phyloP scores from a whole-genome alignment of 2,113 vertebrate species.

The Nannobrachium achirus region DNA sequence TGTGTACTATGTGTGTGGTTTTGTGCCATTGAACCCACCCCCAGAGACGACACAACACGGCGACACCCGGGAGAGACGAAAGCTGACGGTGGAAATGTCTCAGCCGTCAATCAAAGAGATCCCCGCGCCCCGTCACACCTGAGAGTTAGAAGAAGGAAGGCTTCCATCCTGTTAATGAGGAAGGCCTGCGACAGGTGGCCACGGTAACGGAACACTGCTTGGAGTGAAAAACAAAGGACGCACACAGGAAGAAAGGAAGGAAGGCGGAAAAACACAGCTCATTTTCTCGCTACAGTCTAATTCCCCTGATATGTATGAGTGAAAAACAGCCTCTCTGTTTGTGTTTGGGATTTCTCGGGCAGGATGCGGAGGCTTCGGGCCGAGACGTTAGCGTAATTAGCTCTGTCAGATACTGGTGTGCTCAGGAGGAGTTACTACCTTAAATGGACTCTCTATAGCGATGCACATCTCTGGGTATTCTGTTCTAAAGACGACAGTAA shows the following conservation, averaged over 20 bases:
- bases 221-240: slow-evolving; percentile 60
- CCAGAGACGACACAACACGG: slow-evolving; percentile 18
- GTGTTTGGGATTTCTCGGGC: slow-evolving; percentile 63
- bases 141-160: slow-evolving; percentile 36
- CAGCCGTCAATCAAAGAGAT: slow-evolving; percentile 69
- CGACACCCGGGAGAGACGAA: slow-evolving; percentile 62
- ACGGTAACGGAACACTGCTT: slow-evolving; percentile 68
- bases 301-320: not conserved
- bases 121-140: slow-evolving; percentile 12
- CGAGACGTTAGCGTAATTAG: slow-evolving; percentile 74
- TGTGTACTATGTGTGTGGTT: too few species aligned
- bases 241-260: slow-evolving; percentile 1
- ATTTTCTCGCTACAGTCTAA: too few species aligned
- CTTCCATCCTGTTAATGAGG: slow-evolving; percentile 70
- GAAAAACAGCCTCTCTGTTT: slow-evolving; percentile 40
- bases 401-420: slow-evolving; percentile 70
- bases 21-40: not conserved
- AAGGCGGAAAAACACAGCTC: slow-evolving; percentile 3
- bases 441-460: slow-evolving; percentile 71
- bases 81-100: slow-evolving; percentile 55
- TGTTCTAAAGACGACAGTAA: too few species aligned
- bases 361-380: slow-evolving; percentile 61
- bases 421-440: slow-evolving; percentile 73
- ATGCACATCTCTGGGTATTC: slow-evolving; percentile 29
- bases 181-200: slow-evolving; percentile 58